Evolutionary conservation across 2,888 invertebrate species (phyloP).

Genomic region (Drosophila macrospina): DNA sequence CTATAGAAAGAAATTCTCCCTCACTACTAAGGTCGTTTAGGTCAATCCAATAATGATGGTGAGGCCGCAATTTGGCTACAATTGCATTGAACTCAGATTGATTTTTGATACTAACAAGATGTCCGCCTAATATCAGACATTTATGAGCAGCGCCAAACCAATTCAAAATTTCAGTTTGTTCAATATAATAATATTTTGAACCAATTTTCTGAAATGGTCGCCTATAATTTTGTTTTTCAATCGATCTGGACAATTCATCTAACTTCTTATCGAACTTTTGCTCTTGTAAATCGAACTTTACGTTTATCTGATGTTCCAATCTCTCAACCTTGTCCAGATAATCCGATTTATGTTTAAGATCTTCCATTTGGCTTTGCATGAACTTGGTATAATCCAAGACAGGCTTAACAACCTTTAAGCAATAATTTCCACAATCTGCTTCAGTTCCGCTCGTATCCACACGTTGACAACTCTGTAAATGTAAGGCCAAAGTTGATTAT

Average conservation of each 20-base stretch:
- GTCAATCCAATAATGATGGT: slow-evolving; percentile 5
- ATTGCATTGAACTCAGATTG: neutral
- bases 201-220: slow-evolving; percentile 13
- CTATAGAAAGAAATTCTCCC: slow-evolving; percentile 3
- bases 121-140: slow-evolving; percentile 4
- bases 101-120: slow-evolving; percentile 8
- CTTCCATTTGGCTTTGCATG: slow-evolving; percentile 3
- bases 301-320: neutral
- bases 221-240: neutral
- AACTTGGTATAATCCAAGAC: neutral
- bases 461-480: slow-evolving; percentile 9
- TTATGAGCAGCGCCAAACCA: slow-evolving; percentile 14
- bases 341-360: neutral
- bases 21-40: slow-evolving; percentile 7
- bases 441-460: neutral
- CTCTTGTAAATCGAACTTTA: neutral
- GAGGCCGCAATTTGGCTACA: neutral
- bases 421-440: slow-evolving; percentile 9
- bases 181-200: slow-evolving; percentile 17
- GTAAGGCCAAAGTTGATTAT: neutral
- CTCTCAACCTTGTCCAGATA: neutral
- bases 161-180: neutral
- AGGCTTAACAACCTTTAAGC: neutral
- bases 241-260: neutral
- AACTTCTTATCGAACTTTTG: neutral